Conservation (phyloP, 2,797 vertebrate species). For the Agapornis canus region DNA sequence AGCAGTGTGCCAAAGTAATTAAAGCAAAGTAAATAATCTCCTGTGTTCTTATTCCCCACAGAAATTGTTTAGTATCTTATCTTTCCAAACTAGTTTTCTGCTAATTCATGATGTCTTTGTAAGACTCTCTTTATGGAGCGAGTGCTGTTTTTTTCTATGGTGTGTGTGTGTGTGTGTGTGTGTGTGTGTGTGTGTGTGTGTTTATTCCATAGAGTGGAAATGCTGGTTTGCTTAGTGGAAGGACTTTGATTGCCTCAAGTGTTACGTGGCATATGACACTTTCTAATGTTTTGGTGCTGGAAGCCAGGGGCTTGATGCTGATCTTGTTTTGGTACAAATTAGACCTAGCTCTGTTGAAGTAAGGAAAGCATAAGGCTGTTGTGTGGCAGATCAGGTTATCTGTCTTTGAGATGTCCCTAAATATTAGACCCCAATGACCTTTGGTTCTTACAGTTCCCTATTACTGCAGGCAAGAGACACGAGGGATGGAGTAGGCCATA, state of each 20-base stretch:
- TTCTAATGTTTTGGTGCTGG: not conserved
- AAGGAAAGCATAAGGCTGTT: not conserved
- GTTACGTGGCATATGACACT: not conserved
- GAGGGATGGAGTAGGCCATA: not conserved
- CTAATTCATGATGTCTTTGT: conserved; percentile 67
- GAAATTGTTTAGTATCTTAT: conserved; percentile 79
- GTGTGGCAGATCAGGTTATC: not conserved
- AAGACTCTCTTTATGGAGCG: conserved; percentile 41
- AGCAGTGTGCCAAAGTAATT: conserved; percentile 77
- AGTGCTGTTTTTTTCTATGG: not conserved
- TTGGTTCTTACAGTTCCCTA: not conserved
- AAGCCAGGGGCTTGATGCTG: not conserved
- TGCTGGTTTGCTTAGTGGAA: not conserved
- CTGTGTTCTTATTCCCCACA: conserved; percentile 76
- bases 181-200: not conserved
- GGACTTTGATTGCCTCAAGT: not conserved
- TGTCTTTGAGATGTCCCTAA: not conserved
- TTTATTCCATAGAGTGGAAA: not conserved
- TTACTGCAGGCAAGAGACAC: not conserved
- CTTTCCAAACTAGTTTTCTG: conserved; percentile 73
- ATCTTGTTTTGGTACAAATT: not conserved
- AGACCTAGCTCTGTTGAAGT: not conserved
- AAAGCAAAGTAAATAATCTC: conserved; percentile 81
- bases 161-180: not conserved
- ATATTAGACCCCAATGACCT: not conserved